phyloP scores from a whole-genome alignment of 1,140 invertebrate species.

The Bombus terrestris region DNA sequence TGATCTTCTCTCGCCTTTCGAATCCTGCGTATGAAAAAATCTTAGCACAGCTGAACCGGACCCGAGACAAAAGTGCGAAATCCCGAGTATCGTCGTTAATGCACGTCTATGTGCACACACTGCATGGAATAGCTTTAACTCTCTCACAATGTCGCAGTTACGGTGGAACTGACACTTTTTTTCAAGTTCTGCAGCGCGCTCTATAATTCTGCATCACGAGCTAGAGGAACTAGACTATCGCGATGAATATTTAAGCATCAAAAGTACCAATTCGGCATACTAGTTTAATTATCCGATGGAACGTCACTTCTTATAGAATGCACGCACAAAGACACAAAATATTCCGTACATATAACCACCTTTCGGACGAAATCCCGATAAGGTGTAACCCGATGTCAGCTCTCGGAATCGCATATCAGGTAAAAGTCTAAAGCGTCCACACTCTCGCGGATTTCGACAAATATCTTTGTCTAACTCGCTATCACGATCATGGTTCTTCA shows the following conservation, averaged over 20 bases:
- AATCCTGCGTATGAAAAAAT: slow-evolving; percentile 38
- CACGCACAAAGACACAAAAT: slow-evolving; percentile 30
- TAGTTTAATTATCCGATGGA: slow-evolving; percentile 8
- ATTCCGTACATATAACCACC: not conserved
- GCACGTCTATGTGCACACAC: slow-evolving; percentile 32
- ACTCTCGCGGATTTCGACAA: not conserved
- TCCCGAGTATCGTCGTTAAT: not conserved
- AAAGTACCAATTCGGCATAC: slow-evolving; percentile 30
- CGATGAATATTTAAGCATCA: slow-evolving; percentile 38
- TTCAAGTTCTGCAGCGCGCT: slow-evolving; percentile 62
- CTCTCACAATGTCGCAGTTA: slow-evolving; percentile 56
- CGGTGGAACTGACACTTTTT: slow-evolving; percentile 54
- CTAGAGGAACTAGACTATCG: slow-evolving; percentile 46
- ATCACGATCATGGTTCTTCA: not conserved
- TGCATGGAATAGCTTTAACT: not conserved
- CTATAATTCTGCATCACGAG: slow-evolving; percentile 52
- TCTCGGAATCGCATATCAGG: not conserved
- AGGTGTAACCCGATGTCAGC: not conserved
- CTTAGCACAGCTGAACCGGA: not conserved
- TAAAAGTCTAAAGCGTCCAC: not conserved
- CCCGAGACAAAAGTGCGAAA: slow-evolving; percentile 5
- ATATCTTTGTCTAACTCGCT: not conserved
- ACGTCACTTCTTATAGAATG: slow-evolving; percentile 36
- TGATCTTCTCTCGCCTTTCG: slow-evolving; percentile 35
- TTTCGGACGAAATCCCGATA: not conserved